Evolutionary conservation across 2,113 vertebrate genomes (phyloP), one percentile per base, ranked within the genome.

Genomic region (Megaceryle maxima): DNA sequence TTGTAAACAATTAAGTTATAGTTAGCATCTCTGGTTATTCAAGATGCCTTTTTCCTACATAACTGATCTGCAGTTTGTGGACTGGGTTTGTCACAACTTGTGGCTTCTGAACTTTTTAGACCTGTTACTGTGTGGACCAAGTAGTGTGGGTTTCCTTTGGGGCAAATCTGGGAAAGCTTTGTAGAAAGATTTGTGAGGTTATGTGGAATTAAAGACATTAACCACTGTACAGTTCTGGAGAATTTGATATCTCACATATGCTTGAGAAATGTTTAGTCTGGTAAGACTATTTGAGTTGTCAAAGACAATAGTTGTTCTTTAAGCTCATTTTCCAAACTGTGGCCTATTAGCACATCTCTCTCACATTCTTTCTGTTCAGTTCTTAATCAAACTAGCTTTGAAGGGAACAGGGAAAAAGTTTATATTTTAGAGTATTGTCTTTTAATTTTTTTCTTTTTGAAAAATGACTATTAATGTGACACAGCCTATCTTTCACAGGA

Each of bases 121-220:
- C 9, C 28, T 51, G 11, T 43, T 86, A 16, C 1, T 14, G 15
- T 21, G 31, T 0, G 0, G 59, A 48, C 50, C 25, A 37, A 76
- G 33, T 76, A 44, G 25, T 0, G 0, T 28, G 10, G 12, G 1
- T 70, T 10, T 66, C 51, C 50, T 63, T 48, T 59, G 25, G 16
- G 21, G 14, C 1, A 1, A 8, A 44, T 63, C 28, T 35, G 11
- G 69, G 14, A 19, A 74, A 46, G 33, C 29, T 93, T 83, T 85
- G 25, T 46, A 35, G 21, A 59, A 88, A 28, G 25, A 17, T 51
- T 70, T 11, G 0, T 72, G 35, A 59, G 18, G 5, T 37, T 85
- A 17, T 29, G 16, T 10, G 24, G 20, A 66, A 19, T 24, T 74
- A 43, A 76, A 76, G 22, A 6, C 28, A 31, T 3, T 78, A 63